Evolutionary conservation across 2,797 vertebrate genomes (phyloP).

Genomic region (Sebastes trivittatus): DNA sequence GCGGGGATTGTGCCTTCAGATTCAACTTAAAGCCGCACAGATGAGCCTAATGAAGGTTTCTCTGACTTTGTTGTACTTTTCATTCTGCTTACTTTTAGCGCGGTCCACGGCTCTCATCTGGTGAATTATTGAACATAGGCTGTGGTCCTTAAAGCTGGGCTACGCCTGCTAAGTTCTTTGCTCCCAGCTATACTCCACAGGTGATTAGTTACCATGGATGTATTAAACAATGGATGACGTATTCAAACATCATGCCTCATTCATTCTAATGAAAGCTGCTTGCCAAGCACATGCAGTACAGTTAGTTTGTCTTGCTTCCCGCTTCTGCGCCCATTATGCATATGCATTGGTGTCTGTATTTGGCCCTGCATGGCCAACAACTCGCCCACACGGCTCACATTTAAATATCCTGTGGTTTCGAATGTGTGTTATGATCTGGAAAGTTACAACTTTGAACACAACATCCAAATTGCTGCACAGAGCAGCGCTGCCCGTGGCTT

Average conservation of each 20-base stretch:
- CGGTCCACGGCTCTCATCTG: constrained; percentile 26
- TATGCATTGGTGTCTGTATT: neutral
- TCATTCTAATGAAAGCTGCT: constrained; percentile 18
- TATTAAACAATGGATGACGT: constrained; percentile 46
- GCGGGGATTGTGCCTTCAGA: constrained; percentile 66
- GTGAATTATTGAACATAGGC: constrained; percentile 62
- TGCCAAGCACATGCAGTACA: constrained; percentile 1
- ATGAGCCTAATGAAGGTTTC: constrained; percentile 64
- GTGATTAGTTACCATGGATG: constrained; percentile 46
- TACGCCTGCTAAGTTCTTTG: constrained; percentile 46
- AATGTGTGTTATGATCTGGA: neutral
- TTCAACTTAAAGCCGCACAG: constrained; percentile 41
- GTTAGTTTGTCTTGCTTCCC: neutral
- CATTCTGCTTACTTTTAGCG: constrained; percentile 50
- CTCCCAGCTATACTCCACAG: constrained; percentile 33
- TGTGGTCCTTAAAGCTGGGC: constrained; percentile 49
- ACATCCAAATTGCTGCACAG: neutral
- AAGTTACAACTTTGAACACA: constrained; percentile 17
- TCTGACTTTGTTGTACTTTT: constrained; percentile 62
- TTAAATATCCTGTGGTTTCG: neutral
- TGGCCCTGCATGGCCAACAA: neutral
- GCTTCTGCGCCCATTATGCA: neutral
- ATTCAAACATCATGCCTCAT: constrained; percentile 35
- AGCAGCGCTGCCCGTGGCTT: neutral
- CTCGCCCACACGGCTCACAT: neutral